Percentiles rank a stretch among this genome's conserved stretches.
These are phyloP conservation scores for Drosophila robusta DNA, from an alignment of 2,888 invertebrate genomes.

Conservation along the genomic window DNA sequence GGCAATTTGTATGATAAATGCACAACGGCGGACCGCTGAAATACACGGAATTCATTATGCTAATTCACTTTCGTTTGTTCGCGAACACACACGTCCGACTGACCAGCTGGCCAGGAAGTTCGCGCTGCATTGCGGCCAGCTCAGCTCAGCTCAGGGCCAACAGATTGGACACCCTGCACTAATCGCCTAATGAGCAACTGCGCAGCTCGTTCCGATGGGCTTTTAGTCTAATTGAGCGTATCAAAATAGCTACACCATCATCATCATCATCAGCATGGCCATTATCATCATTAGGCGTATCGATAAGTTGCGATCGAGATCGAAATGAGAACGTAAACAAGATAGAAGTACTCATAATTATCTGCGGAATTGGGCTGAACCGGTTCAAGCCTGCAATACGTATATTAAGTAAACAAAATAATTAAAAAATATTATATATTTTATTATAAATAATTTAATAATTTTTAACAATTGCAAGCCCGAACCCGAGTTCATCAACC, in stretches of 20 bases:
- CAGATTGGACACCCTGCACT: slow-evolving; percentile 16
- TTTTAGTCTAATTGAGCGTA: slow-evolving; percentile 75
- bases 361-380: background rate
- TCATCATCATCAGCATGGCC: slow-evolving; percentile 20
- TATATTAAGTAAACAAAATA: background rate
- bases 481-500: too few relatives aligned
- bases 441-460: too few relatives aligned
- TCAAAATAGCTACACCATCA: slow-evolving; percentile 25
- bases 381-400: background rate
- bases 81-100: slow-evolving; percentile 16
- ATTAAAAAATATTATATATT: too few relatives aligned
- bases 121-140: background rate
- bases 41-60: slow-evolving; percentile 65
- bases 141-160: slow-evolving; percentile 3
- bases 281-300: slow-evolving; percentile 29
- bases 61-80: slow-evolving; percentile 66
- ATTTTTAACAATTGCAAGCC: too few relatives aligned
- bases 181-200: slow-evolving; percentile 44
- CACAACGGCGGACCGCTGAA: slow-evolving; percentile 22
- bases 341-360: background rate
- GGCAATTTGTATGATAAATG: slow-evolving; percentile 49
- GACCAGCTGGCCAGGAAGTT: background rate
- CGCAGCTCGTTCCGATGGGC: slow-evolving; percentile 45
- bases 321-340: slow-evolving; percentile 31
- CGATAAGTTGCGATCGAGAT: slow-evolving; percentile 33